Base-by-base conservation (phyloP, 1,140 invertebrate genomes). In the Nephotettix cincticeps region DNA sequence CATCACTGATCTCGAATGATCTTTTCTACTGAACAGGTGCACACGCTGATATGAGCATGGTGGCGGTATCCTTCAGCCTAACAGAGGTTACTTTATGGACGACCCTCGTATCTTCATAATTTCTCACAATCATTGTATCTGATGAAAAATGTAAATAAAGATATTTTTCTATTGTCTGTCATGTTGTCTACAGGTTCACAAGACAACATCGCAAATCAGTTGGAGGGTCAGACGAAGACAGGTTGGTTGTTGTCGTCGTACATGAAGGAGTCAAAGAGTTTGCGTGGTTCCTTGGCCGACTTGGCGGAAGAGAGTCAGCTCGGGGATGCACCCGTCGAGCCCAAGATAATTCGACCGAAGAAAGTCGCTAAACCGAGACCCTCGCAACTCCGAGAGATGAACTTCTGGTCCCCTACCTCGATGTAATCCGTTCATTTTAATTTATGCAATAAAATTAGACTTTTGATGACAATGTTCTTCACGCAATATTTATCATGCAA, bases 401-500 rank as follows among this genome's bases (percentile, higher is more conserved):
- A 93, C 79, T 93, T 92, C 81, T 92, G 90, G 89, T 91, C 90
- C 11, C 90, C 90, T 0, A 92, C 90, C 17, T 92, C 90, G 0
- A 93, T 92, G 90, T 93, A 85, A 84, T 76, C 54, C 6, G 11
- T 65, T 32, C 36, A 32, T 61, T 69, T 56, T 68, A 21, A 32
- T 36, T 36, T 36, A 36, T 36, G 32, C 32, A 36, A 30, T 45
- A 23, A 54, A 9, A 4, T 54, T 54, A 54, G 32, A 36, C 32
- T 36, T 4, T 4, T 36, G 32, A 6, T 14, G 14, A 36, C 32
- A 36, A 36, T 36, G 32, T 36, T 36, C 32, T 36, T 6, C 32
- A 36, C 32, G 14, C 32, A n/a, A n/a, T 36, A 36, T 36, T 36
- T 36, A 6, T 6, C 32, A 36, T 6, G 14, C 32, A 36, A 4